A percentile compares a stretch with the other conserved stretches of the same genome.
These are phyloP conservation scores for Tolmerus cingulatus DNA, from an alignment of 2,888 invertebrate species.

Conservation along the genomic window DNA sequence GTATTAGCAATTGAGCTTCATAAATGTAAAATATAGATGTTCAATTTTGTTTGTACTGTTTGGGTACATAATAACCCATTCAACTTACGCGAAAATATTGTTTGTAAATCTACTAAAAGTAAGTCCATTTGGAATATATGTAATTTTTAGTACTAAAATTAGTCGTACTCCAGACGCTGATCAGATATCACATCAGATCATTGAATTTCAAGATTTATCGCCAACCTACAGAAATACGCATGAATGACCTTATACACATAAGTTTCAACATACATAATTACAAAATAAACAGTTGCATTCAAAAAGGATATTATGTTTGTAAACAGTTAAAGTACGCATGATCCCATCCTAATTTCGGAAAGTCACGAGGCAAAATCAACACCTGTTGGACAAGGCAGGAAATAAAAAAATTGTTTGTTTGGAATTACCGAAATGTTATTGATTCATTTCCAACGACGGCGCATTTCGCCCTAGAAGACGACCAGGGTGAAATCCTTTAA, in stretches of 20 bases:
- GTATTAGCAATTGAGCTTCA: too few relatives aligned
- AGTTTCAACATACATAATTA: not conserved
- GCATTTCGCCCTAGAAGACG: not conserved
- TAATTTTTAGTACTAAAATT: too few relatives aligned
- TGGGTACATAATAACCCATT: too few relatives aligned
- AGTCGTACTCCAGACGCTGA: too few relatives aligned
- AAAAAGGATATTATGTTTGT: not conserved
- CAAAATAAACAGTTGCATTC: not conserved
- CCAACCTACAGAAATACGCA: not conserved
- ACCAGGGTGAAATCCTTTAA: not conserved
- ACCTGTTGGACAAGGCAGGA: not conserved
- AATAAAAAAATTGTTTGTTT: not conserved
- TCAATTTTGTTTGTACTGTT: too few relatives aligned
- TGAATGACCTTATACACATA: not conserved
- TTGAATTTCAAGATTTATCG: not conserved
- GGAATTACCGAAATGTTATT: constrained; percentile 7
- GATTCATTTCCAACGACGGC: constrained; percentile 1
- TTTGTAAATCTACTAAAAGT: too few relatives aligned
- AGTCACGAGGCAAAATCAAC: not conserved
- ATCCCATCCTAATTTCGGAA: not conserved
- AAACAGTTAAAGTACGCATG: not conserved
- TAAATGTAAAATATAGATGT: too few relatives aligned
- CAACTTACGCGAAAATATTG: too few relatives aligned
- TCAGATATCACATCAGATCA: not conserved
- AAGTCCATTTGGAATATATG: too few relatives aligned